Evolutionary conservation across 2,888 invertebrate genomes (phyloP).

Genomic region (Luperina nickerlii): DNA sequence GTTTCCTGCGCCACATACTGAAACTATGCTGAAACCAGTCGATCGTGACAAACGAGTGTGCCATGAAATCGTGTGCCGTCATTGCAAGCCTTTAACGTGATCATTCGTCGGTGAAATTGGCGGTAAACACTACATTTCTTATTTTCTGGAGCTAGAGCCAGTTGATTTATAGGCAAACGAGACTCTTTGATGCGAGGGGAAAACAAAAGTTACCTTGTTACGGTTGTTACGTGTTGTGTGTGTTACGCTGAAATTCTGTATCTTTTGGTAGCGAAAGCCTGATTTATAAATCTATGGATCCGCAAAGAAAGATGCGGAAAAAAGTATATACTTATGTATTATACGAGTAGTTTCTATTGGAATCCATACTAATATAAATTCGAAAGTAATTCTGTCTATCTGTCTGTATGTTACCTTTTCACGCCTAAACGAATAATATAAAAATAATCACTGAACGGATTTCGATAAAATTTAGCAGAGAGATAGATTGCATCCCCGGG

Average conservation of each 20-base stretch:
- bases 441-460: too few relatives aligned
- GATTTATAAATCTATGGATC: not conserved
- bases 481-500: too few relatives aligned
- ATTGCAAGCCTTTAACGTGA: slow-evolving; percentile 40
- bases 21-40: slow-evolving; percentile 24
- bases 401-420: too few relatives aligned
- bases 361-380: too few relatives aligned
- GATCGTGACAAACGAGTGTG: slow-evolving; percentile 5
- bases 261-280: not conserved
- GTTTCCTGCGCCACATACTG: not conserved
- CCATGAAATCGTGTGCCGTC: slow-evolving; percentile 21
- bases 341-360: too few relatives aligned
- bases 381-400: too few relatives aligned
- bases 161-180: slow-evolving; percentile 34
- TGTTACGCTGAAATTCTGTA: not conserved
- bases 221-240: too few relatives aligned
- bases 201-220: not conserved
- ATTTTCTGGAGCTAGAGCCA: not conserved
- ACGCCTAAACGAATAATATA: too few relatives aligned
- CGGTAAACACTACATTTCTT: slow-evolving; percentile 40
- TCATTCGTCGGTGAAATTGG: slow-evolving; percentile 30
- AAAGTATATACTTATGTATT: not conserved
- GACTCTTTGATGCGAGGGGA: not conserved
- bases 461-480: too few relatives aligned
- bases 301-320: not conserved